Conservation (phyloP, 2,797 vertebrate genomes). For the Syncerus caffer region DNA sequence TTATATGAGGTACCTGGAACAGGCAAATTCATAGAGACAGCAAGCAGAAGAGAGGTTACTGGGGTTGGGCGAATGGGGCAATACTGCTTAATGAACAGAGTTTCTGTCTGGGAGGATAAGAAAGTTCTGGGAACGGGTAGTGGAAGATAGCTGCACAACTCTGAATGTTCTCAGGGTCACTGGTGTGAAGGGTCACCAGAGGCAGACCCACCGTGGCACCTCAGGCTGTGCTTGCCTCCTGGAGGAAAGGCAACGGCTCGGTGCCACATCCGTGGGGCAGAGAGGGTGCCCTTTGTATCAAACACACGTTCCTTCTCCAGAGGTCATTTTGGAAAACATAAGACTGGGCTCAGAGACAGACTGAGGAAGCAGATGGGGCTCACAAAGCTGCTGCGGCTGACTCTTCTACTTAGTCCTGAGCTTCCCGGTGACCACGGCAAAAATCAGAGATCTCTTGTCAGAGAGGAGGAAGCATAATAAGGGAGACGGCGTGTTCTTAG, state of each 20-base stretch:
- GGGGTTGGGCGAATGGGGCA: not conserved
- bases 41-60: not conserved
- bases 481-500: not conserved
- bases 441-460: not conserved
- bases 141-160: not conserved
- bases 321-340: not conserved
- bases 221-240: not conserved
- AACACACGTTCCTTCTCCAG: not conserved
- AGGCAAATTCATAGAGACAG: not conserved
- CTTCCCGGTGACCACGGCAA: constrained; percentile 11
- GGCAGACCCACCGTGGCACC: rapidly evolving
- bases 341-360: not conserved
- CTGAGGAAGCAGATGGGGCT: not conserved
- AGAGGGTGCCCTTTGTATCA: not conserved
- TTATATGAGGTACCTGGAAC: not conserved
- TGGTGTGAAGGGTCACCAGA: not conserved
- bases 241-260: rapidly evolving
- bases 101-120: not conserved
- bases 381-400: not conserved
- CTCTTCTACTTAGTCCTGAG: not conserved
- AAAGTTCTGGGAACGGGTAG: not conserved
- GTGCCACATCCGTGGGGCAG: rapidly evolving
- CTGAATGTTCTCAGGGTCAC: not conserved
- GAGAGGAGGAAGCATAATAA: not conserved
- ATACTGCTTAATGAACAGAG: not conserved